Percentiles rank a stretch among this genome's conserved stretches.
These are phyloP conservation scores for Anabacerthia variegaticeps DNA, from an alignment of 2,797 vertebrate species.

Conservation along the genomic window DNA sequence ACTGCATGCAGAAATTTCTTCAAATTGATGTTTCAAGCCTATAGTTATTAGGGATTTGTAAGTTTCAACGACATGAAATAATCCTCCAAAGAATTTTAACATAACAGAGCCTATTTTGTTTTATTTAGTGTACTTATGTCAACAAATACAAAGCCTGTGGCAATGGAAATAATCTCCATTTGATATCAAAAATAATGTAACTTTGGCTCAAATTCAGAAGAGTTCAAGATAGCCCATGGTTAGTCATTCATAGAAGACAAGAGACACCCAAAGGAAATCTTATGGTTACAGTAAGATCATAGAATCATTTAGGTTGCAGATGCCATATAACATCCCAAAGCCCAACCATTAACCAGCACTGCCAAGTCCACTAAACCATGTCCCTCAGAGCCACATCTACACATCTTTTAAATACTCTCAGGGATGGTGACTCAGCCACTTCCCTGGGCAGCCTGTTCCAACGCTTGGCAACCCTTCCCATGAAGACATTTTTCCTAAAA, in stretches of 20 bases:
- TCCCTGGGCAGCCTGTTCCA: not conserved
- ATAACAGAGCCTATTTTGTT: not conserved
- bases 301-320: not conserved
- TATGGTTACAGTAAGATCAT: not conserved
- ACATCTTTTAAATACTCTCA: not conserved
- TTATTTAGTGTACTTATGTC: not conserved
- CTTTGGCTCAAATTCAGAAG: not conserved
- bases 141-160: not conserved
- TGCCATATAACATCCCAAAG: not conserved
- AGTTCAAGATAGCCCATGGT: not conserved
- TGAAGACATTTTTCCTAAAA: not conserved
- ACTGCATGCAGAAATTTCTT: not conserved
- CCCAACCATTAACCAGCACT: not conserved
- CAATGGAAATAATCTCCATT: not conserved
- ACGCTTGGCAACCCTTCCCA: accelerated
- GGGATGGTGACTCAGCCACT: not conserved
- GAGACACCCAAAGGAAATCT: not conserved
- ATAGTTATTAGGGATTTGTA: not conserved
- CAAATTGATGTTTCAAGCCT: not conserved
- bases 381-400: not conserved
- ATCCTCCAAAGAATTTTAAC: not conserved
- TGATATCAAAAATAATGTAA: not conserved
- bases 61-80: not conserved
- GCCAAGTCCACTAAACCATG: not conserved
- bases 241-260: not conserved